Percentiles rank a stretch among this genome's conserved stretches.
phyloP scores from a whole-genome alignment of 2,113 vertebrate genomes.

The Riparia riparia region DNA sequence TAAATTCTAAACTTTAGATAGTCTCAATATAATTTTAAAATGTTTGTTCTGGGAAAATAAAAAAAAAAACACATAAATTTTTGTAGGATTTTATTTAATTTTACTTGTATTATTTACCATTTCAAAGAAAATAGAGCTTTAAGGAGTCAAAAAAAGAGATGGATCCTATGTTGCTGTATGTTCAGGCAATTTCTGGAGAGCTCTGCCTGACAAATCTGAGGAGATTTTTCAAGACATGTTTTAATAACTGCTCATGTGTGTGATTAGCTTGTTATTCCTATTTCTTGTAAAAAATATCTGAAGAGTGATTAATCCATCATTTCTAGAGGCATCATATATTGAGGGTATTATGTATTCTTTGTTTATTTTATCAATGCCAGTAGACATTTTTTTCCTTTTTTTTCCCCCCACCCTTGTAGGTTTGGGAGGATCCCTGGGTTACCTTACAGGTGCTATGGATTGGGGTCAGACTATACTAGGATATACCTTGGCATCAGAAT shows the following conservation, averaged over 20 bases:
- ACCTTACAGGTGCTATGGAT: slow-evolving; percentile 92
- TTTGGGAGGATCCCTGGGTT: slow-evolving; percentile 92
- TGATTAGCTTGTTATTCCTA: neutral
- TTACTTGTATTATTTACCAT: neutral
- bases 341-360: neutral
- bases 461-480: slow-evolving; percentile 88
- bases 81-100: neutral
- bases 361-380: neutral
- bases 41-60: neutral
- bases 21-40: neutral
- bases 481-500: slow-evolving; percentile 86
- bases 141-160: neutral
- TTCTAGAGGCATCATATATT: neutral
- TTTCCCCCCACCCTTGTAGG: slow-evolving; percentile 70
- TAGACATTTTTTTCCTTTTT: neutral
- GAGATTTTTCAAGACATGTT: neutral
- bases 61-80: neutral
- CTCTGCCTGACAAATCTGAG: neutral
- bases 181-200: neutral
- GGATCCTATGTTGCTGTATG: neutral
- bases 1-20: neutral
- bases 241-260: neutral
- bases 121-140: neutral
- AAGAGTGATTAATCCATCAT: neutral
- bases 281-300: neutral